Evolutionary conservation across 2,113 vertebrate genomes (phyloP).

Genomic region (Silurus glanis): DNA sequence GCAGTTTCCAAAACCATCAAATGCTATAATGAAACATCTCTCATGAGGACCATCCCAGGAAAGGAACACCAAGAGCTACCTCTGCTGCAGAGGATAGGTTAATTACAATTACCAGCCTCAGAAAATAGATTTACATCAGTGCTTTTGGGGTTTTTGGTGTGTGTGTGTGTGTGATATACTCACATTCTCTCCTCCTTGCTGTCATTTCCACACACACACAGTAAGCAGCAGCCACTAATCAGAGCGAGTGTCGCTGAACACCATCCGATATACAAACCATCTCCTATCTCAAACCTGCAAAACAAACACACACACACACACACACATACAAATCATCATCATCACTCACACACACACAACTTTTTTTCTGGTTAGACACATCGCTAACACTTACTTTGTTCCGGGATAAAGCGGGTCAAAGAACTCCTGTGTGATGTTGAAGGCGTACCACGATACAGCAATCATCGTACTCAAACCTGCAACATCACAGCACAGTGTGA

Average conservation of each 20-base stretch:
- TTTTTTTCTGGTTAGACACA: slow-evolving; percentile 46
- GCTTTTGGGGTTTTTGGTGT: neutral
- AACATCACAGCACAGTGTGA: neutral
- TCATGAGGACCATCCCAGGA: no score
- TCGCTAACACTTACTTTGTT: slow-evolving; percentile 77
- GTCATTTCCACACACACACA: slow-evolving; percentile 60
- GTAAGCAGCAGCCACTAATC: slow-evolving; percentile 65
- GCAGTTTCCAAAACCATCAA: no score
- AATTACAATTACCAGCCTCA: no score
- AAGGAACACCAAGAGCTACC: no score
- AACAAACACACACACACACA: neutral
- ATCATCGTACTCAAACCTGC: slow-evolving; percentile 82
- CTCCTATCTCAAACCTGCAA: slow-evolving; percentile 74
- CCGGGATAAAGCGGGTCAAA: slow-evolving; percentile 79
- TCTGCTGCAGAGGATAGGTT: no score
- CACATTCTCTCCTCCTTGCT: slow-evolving; percentile 58
- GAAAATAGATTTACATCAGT: no score
- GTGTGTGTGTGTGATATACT: slow-evolving; percentile 36
- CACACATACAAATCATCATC: neutral
- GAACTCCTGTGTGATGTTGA: slow-evolving; percentile 82
- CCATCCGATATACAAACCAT: slow-evolving; percentile 77
- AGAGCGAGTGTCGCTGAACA: slow-evolving; percentile 68
- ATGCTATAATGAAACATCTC: no score
- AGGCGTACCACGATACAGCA: slow-evolving; percentile 84
- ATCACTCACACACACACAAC: slow-evolving; percentile 58